Evolutionary conservation across 2,888 invertebrate species (phyloP).

Genomic region (Watsonalla cultraria): DNA sequence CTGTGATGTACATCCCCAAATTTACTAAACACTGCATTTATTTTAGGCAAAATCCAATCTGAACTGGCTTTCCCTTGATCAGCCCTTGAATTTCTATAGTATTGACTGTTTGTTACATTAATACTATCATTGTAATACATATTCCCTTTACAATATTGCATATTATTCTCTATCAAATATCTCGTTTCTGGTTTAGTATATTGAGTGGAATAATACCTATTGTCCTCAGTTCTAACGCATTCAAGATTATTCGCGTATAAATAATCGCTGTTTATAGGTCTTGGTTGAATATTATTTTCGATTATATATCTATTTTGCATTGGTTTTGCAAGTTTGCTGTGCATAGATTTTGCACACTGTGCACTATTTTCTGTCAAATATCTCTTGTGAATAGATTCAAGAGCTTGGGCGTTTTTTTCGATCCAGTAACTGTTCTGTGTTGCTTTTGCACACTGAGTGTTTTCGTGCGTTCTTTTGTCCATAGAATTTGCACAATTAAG

Average conservation of each 20-base stretch:
- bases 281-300: not conserved
- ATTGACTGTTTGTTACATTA: not conserved
- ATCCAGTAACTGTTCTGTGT: not conserved
- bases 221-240: not conserved
- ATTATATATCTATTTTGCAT: not conserved
- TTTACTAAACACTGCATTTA: constrained; percentile 44
- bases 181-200: not conserved
- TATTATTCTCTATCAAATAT: not conserved
- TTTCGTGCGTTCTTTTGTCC: not conserved
- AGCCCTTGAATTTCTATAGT: not conserved
- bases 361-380: not conserved
- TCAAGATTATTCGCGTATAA: not conserved
- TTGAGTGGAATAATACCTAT: not conserved
- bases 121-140: not conserved
- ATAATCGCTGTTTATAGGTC: not conserved
- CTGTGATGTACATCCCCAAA: constrained; percentile 27
- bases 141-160: not conserved
- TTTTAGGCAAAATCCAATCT: constrained; percentile 34
- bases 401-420: too few species aligned
- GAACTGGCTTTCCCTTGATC: not conserved
- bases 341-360: not conserved
- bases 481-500: not conserved
- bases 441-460: not conserved
- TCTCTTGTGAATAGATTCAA: not conserved
- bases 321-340: not conserved